Conservation (phyloP, 2,888 invertebrate genomes). For the Caenorhabditis sulstoni region DNA sequence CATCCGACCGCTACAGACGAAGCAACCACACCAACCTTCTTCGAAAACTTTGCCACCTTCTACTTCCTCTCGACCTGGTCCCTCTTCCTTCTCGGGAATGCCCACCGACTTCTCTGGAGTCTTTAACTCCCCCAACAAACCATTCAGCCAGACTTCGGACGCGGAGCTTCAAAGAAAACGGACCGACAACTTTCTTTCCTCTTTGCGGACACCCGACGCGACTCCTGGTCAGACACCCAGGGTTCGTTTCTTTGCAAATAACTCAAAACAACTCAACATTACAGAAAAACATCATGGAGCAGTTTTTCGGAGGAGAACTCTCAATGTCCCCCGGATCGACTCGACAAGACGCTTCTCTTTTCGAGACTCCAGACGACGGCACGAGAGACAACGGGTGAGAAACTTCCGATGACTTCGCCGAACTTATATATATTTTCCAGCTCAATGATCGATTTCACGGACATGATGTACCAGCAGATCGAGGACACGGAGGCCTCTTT, state of each 20-base stretch:
- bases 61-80: not conserved
- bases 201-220: conserved; percentile 29
- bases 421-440: conserved; percentile 8
- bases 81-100: not conserved
- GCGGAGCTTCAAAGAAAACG: conserved; percentile 12
- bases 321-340: conserved; percentile 49
- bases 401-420: no score
- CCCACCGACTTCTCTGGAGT: conserved; percentile 30
- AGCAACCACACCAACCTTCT: no score
- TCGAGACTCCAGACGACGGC: not conserved
- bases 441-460: conserved; percentile 32
- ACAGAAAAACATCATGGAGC: conserved; percentile 12
- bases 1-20: no score
- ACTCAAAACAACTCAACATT: no score
- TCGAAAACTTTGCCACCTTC: no score
- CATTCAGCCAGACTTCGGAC: not conserved
- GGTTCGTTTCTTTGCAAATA: conserved; percentile 9
- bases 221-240: conserved; percentile 46
- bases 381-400: no score
- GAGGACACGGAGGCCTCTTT: not conserved
- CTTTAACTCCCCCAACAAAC: conserved; percentile 13
- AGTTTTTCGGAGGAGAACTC: conserved; percentile 42
- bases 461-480: conserved; percentile 35
- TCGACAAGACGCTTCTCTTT: conserved; percentile 17
- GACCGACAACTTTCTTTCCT: conserved; percentile 23